A percentile compares a stretch with the other conserved stretches of the same genome.
phyloP scores from a whole-genome alignment of 1,140 invertebrate genomes.

The Riptortus pedestris region DNA sequence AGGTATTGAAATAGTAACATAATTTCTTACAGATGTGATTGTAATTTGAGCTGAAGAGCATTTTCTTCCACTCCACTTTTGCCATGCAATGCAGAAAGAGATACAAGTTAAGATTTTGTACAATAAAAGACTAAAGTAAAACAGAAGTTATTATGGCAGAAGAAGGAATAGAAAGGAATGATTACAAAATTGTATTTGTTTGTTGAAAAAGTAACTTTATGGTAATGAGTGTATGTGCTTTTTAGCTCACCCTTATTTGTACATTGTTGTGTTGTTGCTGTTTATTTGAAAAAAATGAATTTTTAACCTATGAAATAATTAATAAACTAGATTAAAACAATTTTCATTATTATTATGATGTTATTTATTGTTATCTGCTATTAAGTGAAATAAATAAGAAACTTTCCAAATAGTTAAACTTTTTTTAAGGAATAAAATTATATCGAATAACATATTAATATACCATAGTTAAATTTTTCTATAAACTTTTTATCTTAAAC shows the following conservation, averaged over 20 bases:
- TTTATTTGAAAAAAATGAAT: neutral
- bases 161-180: neutral
- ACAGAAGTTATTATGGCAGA: conserved; percentile 5
- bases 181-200: neutral
- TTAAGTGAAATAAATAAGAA: too few relatives aligned
- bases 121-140: neutral
- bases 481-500: too few relatives aligned
- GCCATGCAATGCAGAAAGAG: conserved; percentile 51
- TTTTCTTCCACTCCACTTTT: conserved; percentile 57
- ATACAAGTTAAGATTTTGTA: conserved; percentile 7
- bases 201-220: too few relatives aligned
- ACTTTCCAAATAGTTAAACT: too few relatives aligned
- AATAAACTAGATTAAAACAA: neutral
- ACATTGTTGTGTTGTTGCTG: too few relatives aligned
- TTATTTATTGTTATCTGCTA: too few relatives aligned
- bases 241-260: too few relatives aligned
- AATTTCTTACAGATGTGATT: conserved; percentile 54
- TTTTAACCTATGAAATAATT: neutral
- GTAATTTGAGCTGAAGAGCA: conserved; percentile 57
- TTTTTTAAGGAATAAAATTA: too few relatives aligned
- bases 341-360: too few relatives aligned
- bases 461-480: too few relatives aligned
- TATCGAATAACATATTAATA: too few relatives aligned
- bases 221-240: neutral
- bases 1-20: conserved; percentile 27